Percentiles rank a stretch among this genome's conserved stretches.
phyloP scores from a whole-genome alignment of 2,888 invertebrate genomes.

The Lutraria lutraria region DNA sequence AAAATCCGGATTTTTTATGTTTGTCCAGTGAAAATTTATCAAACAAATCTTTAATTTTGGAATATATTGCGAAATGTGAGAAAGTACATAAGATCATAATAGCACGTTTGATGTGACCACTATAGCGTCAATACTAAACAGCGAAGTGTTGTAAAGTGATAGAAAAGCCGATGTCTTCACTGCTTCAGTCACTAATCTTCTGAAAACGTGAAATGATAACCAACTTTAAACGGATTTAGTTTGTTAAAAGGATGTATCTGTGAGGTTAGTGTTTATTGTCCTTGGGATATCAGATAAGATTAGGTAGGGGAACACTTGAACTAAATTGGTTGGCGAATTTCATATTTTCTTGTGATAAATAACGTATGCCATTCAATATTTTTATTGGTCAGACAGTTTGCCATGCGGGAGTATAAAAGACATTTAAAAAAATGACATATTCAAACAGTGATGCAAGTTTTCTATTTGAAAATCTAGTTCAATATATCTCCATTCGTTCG shows the following conservation, averaged over 20 bases:
- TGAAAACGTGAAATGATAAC: not conserved
- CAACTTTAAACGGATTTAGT: not conserved
- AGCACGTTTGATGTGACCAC: not conserved
- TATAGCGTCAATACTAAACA: not conserved
- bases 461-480: not conserved
- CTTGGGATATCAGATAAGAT: not conserved
- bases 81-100: not conserved
- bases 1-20: not conserved
- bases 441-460: not conserved
- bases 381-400: not conserved
- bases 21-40: not conserved
- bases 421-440: not conserved
- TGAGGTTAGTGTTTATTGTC: not conserved
- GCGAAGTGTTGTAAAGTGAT: not conserved
- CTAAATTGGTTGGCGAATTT: not conserved
- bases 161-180: not conserved
- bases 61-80: constrained; percentile 6
- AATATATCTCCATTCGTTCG: not conserved
- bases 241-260: not conserved
- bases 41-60: not conserved
- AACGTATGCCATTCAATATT: not conserved
- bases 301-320: not conserved
- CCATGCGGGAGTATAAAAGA: not conserved
- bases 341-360: not conserved
- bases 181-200: not conserved